phyloP scores from a whole-genome alignment of 2,113 vertebrate species.

The Agapornis roseicollis region DNA sequence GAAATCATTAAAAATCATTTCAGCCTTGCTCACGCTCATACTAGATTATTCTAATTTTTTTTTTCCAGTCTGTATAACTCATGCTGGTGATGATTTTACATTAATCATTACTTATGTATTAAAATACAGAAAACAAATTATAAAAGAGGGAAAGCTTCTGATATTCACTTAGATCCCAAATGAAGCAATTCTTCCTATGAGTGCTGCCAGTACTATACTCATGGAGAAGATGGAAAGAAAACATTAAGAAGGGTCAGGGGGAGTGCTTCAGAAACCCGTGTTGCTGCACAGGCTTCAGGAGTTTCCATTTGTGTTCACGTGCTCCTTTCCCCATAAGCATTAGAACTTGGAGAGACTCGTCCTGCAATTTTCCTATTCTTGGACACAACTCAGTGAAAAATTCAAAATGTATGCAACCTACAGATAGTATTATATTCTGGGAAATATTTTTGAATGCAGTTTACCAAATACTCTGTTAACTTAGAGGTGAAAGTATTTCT shows the following conservation, averaged over 20 bases:
- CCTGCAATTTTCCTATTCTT: conserved; percentile 2
- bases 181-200: background rate
- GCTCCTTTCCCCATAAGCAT: background rate
- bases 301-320: conserved; percentile 1
- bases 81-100: background rate
- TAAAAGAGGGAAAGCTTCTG: background rate
- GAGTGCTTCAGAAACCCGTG: background rate
- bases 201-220: background rate
- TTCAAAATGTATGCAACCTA: background rate
- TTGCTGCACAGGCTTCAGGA: background rate
- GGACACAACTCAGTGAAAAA: background rate
- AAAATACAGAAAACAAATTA: background rate
- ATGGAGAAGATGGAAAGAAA: conserved; percentile 2
- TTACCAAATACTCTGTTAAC: background rate
- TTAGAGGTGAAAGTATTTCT: background rate
- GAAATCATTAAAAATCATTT: background rate
- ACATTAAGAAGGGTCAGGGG: background rate
- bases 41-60: background rate
- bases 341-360: background rate
- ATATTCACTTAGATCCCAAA: background rate
- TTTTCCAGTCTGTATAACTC: background rate
- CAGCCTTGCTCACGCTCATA: background rate
- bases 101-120: background rate
- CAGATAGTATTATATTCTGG: background rate
- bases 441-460: background rate